Conservation (phyloP, 2,888 invertebrate genomes). For the Ganaspis brasiliensis region DNA sequence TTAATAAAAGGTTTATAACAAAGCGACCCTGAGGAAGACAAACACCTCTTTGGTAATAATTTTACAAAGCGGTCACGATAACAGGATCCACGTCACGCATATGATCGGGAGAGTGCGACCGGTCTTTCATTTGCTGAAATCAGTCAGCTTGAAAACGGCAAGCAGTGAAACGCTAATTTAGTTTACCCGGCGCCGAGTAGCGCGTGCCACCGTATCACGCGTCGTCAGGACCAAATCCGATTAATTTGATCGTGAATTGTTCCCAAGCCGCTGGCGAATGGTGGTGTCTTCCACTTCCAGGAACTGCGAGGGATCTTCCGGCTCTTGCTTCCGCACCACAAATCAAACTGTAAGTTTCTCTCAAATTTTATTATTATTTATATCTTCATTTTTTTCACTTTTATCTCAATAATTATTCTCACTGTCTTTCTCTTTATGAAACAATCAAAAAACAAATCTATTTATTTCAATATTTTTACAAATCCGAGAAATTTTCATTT, state of each 20-base stretch:
- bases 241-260: conserved; percentile 22
- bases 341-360: background rate
- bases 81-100: conserved; percentile 53
- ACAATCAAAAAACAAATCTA: no score
- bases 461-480: no score
- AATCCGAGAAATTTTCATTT: no score
- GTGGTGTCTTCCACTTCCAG: background rate
- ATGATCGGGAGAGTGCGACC: conserved; percentile 47
- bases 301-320: conserved; percentile 10
- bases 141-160: conserved; percentile 54
- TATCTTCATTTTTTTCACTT: background rate
- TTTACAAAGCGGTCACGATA: conserved; percentile 56
- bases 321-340: conserved; percentile 1
- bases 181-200: conserved; percentile 15
- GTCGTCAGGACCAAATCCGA: conserved; percentile 25
- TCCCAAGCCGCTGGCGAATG: conserved; percentile 15
- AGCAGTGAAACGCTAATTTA: conserved; percentile 46
- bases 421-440: no score
- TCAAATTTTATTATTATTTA: background rate
- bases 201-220: conserved; percentile 38
- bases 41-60: conserved; percentile 51
- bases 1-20: background rate
- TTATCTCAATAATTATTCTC: no score
- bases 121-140: conserved; percentile 48
- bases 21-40: conserved; percentile 2